phyloP scores from a whole-genome alignment of 2,797 vertebrate genomes.

The Trematocara caparti region DNA sequence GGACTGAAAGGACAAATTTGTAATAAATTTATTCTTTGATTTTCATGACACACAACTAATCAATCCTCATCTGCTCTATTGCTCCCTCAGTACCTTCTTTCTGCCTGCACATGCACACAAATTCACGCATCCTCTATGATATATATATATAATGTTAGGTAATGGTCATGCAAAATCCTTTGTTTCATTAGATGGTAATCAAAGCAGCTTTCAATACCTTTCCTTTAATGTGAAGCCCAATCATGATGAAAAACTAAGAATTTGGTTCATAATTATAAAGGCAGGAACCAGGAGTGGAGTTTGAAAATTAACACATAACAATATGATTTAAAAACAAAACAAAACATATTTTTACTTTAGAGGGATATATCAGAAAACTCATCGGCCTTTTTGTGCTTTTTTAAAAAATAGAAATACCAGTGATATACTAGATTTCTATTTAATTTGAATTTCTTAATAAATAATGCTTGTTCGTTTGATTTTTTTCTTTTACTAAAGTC shows the following conservation, averaged over 20 bases:
- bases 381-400: neutral
- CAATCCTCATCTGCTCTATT: neutral
- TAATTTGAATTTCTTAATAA: neutral
- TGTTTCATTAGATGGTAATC: neutral
- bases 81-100: neutral
- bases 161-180: neutral
- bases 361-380: neutral
- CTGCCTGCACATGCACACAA: neutral
- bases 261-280: neutral
- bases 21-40: neutral
- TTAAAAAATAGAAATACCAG: neutral
- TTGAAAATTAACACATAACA: neutral
- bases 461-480: neutral
- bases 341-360: neutral
- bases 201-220: neutral
- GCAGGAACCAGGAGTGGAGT: neutral
- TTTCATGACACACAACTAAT: neutral
- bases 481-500: neutral
- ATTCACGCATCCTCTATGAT: neutral
- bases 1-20: neutral
- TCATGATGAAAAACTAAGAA: neutral
- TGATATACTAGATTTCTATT: neutral
- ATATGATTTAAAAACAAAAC: accelerated
- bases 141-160: neutral
- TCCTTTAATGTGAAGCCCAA: neutral